Conservation (phyloP, 2,113 vertebrate genomes). For the Genyomyrus donnyi region DNA sequence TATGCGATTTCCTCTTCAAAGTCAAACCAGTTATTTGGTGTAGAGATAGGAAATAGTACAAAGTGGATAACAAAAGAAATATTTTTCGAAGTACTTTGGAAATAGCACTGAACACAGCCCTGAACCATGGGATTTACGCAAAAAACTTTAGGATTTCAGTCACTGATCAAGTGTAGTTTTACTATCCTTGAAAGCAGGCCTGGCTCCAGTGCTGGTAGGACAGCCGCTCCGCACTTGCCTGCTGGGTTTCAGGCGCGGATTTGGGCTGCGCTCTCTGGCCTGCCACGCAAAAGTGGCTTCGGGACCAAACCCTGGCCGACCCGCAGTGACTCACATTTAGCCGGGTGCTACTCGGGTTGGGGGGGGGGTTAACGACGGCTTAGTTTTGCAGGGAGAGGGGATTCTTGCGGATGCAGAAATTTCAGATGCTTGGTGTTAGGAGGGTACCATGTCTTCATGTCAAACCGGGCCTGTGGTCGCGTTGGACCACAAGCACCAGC, state of each 20-base stretch:
- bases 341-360: constrained; percentile 15
- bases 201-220: background rate
- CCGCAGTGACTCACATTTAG: constrained; percentile 33
- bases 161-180: background rate
- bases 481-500: background rate
- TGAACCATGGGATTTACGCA: constrained; percentile 35
- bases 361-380: background rate
- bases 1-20: constrained; percentile 50
- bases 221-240: background rate
- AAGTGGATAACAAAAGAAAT: constrained; percentile 42
- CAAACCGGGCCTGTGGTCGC: background rate
- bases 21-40: constrained; percentile 55
- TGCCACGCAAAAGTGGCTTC: constrained; percentile 30
- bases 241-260: background rate
- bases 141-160: constrained; percentile 24
- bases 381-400: background rate
- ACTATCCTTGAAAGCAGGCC: background rate
- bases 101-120: constrained; percentile 28
- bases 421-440: background rate
- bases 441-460: background rate
- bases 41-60: constrained; percentile 46
- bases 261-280: background rate
- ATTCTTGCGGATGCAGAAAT: background rate
- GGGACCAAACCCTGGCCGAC: constrained; percentile 20
- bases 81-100: constrained; percentile 25